Evolutionary conservation across 1,140 invertebrate species (phyloP).

Genomic region (Leptinotarsa texana): DNA sequence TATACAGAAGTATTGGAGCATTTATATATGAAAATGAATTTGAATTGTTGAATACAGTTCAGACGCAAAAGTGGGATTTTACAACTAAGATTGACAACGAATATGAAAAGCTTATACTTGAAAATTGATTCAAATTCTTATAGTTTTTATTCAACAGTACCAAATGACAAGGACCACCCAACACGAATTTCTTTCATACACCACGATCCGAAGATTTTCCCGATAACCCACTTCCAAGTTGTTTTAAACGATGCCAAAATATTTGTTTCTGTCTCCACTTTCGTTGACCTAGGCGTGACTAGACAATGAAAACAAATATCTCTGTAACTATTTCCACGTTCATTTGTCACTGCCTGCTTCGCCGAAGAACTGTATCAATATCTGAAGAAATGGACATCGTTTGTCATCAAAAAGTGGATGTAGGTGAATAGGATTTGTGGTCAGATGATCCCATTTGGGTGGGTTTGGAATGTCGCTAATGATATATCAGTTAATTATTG

Average conservation of each 20-base stretch:
- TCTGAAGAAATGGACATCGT: not conserved
- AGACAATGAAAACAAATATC: slow-evolving; percentile 1
- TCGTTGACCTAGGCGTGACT: slow-evolving; percentile 7
- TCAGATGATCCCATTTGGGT: not conserved
- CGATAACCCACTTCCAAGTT: not conserved
- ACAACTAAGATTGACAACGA: no score
- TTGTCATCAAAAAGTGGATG: not conserved
- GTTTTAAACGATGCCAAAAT: not conserved
- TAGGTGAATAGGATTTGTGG: not conserved
- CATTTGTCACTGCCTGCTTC: slow-evolving; percentile 5
- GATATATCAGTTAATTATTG: not conserved
- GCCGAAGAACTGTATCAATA: slow-evolving; percentile 5
- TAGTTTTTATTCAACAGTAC: not conserved
- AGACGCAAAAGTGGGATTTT: no score
- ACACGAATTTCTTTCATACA: not conserved
- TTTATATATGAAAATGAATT: no score
- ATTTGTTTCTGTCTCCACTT: not conserved
- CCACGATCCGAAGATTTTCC: not conserved
- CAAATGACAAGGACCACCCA: not conserved
- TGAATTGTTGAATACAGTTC: no score
- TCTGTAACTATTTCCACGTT: slow-evolving; percentile 2
- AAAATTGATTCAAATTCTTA: no score
- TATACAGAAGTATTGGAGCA: no score
- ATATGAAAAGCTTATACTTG: no score
- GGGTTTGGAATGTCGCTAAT: not conserved